These are phyloP conservation scores for Drosophila rellima DNA, from an alignment of 2,888 invertebrate species.

Conservation along the genomic window DNA sequence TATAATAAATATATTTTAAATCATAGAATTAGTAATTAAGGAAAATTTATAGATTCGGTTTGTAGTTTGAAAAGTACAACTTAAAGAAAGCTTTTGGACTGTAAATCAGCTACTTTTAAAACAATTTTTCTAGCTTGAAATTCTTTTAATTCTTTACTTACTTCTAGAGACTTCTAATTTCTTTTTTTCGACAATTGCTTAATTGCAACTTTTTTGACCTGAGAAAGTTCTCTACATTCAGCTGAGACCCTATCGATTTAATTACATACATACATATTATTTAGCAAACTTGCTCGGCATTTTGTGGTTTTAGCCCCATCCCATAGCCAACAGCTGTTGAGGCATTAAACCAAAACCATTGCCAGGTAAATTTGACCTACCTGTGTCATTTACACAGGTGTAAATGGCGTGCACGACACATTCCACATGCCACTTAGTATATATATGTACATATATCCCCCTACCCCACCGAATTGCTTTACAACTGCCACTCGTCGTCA, in stretches of 20 bases:
- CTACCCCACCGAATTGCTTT: not conserved
- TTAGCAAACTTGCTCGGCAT: slow-evolving; percentile 26
- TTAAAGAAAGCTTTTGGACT: too few relatives aligned
- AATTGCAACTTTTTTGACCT: not conserved
- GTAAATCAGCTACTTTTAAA: too few relatives aligned
- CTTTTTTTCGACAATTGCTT: not conserved
- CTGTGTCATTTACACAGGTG: slow-evolving; percentile 77
- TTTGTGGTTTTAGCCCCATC: slow-evolving; percentile 15
- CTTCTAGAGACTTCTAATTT: not conserved
- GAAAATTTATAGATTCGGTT: too few relatives aligned
- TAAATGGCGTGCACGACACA: slow-evolving; percentile 63
- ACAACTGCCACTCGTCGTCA: slow-evolving; percentile 58
- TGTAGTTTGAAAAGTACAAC: too few relatives aligned
- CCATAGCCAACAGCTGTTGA: slow-evolving; percentile 24
- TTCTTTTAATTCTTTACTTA: too few relatives aligned
- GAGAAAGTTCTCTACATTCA: not conserved
- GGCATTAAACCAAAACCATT: slow-evolving; percentile 15
- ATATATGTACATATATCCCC: not conserved
- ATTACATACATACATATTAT: slow-evolving; percentile 32
- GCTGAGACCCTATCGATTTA: slow-evolving; percentile 23
- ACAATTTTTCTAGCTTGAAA: too few relatives aligned
- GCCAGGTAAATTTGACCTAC: slow-evolving; percentile 65
- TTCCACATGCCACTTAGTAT: slow-evolving; percentile 32
- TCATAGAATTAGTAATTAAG: too few relatives aligned
- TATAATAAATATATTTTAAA: too few relatives aligned